Percentiles rank a stretch among this genome's conserved stretches.
Conservation (phyloP, 2,113 vertebrate species). For the Dermatemys mawii region DNA sequence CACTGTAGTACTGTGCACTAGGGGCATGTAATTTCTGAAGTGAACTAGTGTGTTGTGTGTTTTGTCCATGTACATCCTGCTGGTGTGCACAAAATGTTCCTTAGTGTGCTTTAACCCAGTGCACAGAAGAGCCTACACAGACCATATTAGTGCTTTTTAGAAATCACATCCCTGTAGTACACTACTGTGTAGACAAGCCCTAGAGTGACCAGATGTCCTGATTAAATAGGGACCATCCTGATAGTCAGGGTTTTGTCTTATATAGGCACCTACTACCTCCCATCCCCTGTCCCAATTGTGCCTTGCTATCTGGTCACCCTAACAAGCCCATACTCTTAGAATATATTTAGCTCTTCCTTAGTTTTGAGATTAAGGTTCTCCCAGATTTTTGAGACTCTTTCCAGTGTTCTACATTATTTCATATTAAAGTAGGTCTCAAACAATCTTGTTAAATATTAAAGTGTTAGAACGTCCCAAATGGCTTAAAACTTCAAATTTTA, state of each 20-base stretch:
- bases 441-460: constrained; percentile 45
- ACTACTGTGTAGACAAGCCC: not conserved
- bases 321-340: constrained; percentile 21
- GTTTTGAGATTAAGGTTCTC: constrained; percentile 59
- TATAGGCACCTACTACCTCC: no score
- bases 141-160: not conserved
- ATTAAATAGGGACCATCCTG: no score
- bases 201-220: no score
- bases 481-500: constrained; percentile 37
- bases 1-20: not conserved
- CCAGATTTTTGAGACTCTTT: constrained; percentile 51
- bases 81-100: not conserved
- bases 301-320: no score
- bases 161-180: not conserved
- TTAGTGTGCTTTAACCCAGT: not conserved
- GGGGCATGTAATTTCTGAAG: not conserved
- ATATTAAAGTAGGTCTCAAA: constrained; percentile 46
- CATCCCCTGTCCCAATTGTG: no score
- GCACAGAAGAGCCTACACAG: not conserved
- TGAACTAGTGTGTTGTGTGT: not conserved
- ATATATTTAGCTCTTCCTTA: constrained; percentile 69
- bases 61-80: not conserved
- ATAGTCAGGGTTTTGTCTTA: no score
- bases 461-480: constrained; percentile 37
- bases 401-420: constrained; percentile 37